Base-by-base conservation (phyloP, 1,140 invertebrate species). In the Pachyrhynchus sulphureomaculatus region DNA sequence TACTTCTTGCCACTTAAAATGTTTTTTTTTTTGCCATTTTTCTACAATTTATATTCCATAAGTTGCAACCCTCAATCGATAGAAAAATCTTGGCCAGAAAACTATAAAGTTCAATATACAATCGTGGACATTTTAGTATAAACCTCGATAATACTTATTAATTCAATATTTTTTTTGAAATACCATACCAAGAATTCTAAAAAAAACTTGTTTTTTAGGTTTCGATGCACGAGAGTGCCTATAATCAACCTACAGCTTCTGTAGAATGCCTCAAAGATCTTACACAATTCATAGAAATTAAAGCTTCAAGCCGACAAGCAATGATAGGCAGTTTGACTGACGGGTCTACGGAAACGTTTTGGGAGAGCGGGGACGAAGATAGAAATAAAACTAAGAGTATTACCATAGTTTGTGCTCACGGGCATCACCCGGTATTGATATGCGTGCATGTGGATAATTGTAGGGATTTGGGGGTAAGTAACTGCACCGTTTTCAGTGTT, bases 321-420 rank as follows among this genome's bases (percentile, higher is more conserved):
- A 96, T 98, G 93, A 86, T 95, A 17, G 88, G 86, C 1, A 95
- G 93, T 72, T 81, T 99, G 5, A 92, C 87, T 0, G 96, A 99
- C 76, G 90, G 89, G 68, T 95, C 93, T 1, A 98, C 95, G 0
- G 96, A 99, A 78, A 99, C 96, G 0, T 99, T 99, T 77, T 99
- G 96, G 96, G 96, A 99, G 79, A 97, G 94, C 58, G 95, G 95
- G 2, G 96, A 99, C 68, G 96, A 98, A 73, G 95, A 98, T 77
- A 79, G 89, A 49, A 95, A 95, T 73, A 94, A 94, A 76, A 88
- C 90, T 1, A 96, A 98, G 74, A 82, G 79, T 78, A 73, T 83
- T 13, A 79, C 81, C 23, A 62, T 84, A 13, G 58, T 76, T 2
- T 85, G 81, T 53, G 76, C 78, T 0, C 73, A 82, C 29, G 82